A percentile compares a stretch with the other conserved stretches of the same genome.
Evolutionary conservation across 2,888 invertebrate species (phyloP).

Genomic region (Pandemis corylana): DNA sequence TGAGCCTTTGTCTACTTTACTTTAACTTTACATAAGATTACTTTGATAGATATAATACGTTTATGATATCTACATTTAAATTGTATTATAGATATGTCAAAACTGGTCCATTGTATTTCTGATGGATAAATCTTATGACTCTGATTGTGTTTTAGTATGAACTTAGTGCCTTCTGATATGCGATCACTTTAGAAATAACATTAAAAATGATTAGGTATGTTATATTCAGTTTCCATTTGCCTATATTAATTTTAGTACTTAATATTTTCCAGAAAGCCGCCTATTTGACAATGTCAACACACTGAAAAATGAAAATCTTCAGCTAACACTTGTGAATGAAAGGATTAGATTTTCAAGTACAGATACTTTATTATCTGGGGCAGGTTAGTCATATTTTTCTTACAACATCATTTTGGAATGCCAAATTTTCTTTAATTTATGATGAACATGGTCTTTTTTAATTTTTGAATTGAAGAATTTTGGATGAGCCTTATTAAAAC

Average conservation of each 20-base stretch:
- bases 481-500: no score
- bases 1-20: slow-evolving; percentile 42
- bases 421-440: no score
- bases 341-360: slow-evolving; percentile 87
- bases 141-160: neutral
- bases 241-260: slow-evolving; percentile 12
- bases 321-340: slow-evolving; percentile 94
- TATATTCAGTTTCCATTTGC: neutral
- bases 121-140: neutral
- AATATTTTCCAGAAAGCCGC: slow-evolving; percentile 89
- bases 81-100: neutral
- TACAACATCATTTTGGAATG: no score
- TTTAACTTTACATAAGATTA: slow-evolving; percentile 27
- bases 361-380: slow-evolving; percentile 67
- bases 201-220: neutral
- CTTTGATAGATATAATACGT: neutral
- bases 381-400: slow-evolving; percentile 54
- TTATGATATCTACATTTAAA: slow-evolving; percentile 1
- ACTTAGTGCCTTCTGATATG: neutral
- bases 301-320: slow-evolving; percentile 92
- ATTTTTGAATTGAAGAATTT: no score
- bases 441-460: no score
- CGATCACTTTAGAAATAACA: neutral
- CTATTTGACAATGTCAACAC: slow-evolving; percentile 93
- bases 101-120: neutral